Evolutionary conservation across 2,888 invertebrate genomes (phyloP).

Genomic region (Xestia rhomboidea): DNA sequence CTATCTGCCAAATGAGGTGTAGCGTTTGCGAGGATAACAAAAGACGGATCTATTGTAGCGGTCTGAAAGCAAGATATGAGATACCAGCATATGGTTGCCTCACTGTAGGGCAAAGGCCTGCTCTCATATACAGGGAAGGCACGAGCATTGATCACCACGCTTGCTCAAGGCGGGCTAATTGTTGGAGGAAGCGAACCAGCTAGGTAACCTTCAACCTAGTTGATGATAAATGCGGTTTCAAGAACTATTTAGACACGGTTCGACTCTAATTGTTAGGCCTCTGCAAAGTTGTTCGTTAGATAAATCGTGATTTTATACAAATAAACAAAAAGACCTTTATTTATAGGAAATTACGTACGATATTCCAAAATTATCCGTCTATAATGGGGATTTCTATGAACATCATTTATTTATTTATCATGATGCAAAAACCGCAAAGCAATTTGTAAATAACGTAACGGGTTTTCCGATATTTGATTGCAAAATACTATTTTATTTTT

Average conservation of each 20-base stretch:
- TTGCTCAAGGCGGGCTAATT: not conserved
- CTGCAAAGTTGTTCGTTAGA: not conserved
- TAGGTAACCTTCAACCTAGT: not conserved
- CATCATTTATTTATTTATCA: slow-evolving; percentile 4
- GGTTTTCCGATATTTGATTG: slow-evolving; percentile 18
- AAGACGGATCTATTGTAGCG: not conserved
- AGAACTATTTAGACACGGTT: slow-evolving; percentile 21
- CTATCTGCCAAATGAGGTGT: not conserved
- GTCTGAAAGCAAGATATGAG: not conserved
- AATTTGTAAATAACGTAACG: slow-evolving; percentile 2
- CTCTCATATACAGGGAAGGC: not conserved
- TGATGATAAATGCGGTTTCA: slow-evolving; percentile 23
- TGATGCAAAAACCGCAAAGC: slow-evolving; percentile 30
- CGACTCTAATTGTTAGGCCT: slow-evolving; percentile 7
- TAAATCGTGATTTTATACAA: not conserved
- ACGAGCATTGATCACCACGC: not conserved
- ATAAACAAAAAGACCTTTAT: not conserved
- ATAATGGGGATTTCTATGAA: not conserved
- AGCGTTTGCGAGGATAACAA: not conserved
- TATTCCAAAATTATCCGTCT: not conserved
- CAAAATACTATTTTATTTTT: slow-evolving; percentile 2
- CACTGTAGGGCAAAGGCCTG: too few relatives aligned
- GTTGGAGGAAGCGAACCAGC: not conserved
- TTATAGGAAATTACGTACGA: rapidly evolving
- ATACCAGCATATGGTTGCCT: not conserved